Evolutionary conservation across 2,888 invertebrate genomes (phyloP).

Genomic region (Lasioglossum calceatum): DNA sequence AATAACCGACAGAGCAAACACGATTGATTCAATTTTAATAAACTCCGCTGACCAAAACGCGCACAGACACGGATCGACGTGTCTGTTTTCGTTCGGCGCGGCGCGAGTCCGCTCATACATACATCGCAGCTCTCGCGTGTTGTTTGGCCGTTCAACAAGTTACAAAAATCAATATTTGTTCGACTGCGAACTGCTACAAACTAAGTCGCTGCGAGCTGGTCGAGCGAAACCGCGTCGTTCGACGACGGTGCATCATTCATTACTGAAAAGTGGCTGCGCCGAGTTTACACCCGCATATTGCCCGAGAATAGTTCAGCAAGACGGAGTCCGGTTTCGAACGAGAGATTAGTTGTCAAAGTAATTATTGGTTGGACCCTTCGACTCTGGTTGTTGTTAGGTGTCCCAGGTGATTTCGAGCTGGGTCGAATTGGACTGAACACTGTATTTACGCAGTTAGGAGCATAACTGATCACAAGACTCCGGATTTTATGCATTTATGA

Average conservation of each 20-base stretch:
- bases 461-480: too few relatives aligned
- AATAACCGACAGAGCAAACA: slow-evolving; percentile 16
- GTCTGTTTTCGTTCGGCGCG: background rate
- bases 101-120: background rate
- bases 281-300: background rate
- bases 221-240: slow-evolving; percentile 27
- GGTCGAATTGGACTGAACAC: background rate
- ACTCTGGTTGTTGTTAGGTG: background rate
- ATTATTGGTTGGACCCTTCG: background rate
- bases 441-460: background rate
- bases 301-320: background rate
- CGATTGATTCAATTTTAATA: slow-evolving; percentile 44
- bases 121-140: background rate
- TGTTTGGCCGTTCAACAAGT: slow-evolving; percentile 50
- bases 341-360: background rate
- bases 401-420: background rate
- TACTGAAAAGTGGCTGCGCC: slow-evolving; percentile 1
- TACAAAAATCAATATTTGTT: slow-evolving; percentile 58
- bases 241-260: slow-evolving; percentile 6
- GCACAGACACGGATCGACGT: slow-evolving; percentile 4
- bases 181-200: slow-evolving; percentile 26
- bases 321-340: background rate
- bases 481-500: too few relatives aligned
- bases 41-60: background rate
- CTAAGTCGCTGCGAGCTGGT: background rate